Conservation (phyloP, 2,113 vertebrate genomes). For the Calyptommatus sinebrachiatus region DNA sequence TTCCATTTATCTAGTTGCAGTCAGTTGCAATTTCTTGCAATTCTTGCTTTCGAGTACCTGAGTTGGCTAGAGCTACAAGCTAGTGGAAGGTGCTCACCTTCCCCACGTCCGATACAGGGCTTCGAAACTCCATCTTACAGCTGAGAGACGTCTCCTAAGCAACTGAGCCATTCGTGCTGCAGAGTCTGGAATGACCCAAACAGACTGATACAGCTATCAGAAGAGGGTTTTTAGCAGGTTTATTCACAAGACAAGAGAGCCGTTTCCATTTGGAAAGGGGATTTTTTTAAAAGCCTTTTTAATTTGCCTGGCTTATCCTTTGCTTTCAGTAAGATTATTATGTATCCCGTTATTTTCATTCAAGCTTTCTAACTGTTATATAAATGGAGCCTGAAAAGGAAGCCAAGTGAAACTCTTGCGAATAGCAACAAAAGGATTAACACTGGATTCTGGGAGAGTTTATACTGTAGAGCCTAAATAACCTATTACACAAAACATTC, state of each 20-base stretch:
- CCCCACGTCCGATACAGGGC: too few relatives aligned
- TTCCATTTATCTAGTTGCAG: too few relatives aligned
- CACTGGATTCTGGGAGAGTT: not conserved
- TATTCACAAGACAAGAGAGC: not conserved
- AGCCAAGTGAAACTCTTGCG: not conserved
- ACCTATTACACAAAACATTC: constrained; percentile 4
- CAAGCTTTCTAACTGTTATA: not conserved
- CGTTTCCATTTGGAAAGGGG: not conserved
- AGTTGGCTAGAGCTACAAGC: too few relatives aligned
- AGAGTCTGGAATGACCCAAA: too few relatives aligned
- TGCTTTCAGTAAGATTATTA: not conserved
- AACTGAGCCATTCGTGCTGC: too few relatives aligned
- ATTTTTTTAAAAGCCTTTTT: not conserved
- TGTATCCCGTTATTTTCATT: not conserved
- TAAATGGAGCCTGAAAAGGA: constrained; percentile 24
- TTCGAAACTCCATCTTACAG: too few relatives aligned
- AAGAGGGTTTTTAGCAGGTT: not conserved
- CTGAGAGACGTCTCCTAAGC: too few relatives aligned
- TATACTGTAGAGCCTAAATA: not conserved
- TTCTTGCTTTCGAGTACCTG: too few relatives aligned
- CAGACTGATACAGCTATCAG: not conserved
- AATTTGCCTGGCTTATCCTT: not conserved
- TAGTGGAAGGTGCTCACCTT: too few relatives aligned
- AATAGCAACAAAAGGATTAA: not conserved
- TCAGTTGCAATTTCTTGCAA: too few relatives aligned